Evolutionary conservation across 2,113 vertebrate genomes (phyloP), one percentile per base, ranked within the genome.

Genomic region (Papio anubis): DNA sequence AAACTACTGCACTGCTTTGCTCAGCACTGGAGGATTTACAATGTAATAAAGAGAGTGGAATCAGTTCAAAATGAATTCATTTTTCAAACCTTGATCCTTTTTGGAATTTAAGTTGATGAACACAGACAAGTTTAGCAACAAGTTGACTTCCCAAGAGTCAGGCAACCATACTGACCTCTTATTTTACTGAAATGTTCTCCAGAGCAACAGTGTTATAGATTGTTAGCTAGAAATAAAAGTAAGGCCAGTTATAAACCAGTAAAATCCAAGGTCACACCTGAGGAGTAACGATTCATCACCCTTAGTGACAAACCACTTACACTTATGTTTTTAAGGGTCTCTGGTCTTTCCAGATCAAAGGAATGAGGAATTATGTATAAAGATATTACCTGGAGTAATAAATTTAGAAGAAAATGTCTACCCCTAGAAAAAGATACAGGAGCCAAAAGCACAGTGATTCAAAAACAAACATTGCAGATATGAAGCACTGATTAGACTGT

Each of bases 381-480:
- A 98, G 96, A 98, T 97, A 98, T 97, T 97, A 97, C 43, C 86
- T 98, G 72, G 92, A 97, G 98, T 98, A 98, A 98, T 97, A 98
- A 98, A 98, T 98, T 95, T 80, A 88, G 94, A 96, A 97, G 86
- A 97, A 98, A 98, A 98, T 91, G 81, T 92, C 97, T 97, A 83
- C 90, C 66, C 52, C 25, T 61, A 72, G 82, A 98, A 89, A 98
- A 97, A 98, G 96, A 82, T 87, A 94, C 68, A 98, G 80, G 78
- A 98, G 97, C 92, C 97, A 98, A 98, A 97, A 80, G 89, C 87
- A 98, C 93, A 97, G 98, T 87, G 97, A 98, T 1, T 98, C 94
- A 98, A 98, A 98, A 98, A 98, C 98, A 98, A 99, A 98, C 98
- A 98, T 86, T 95, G 79, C 78, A 98, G 98, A 98, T 97, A 98